Base-by-base conservation (phyloP, 1,140 invertebrate genomes). In the Bombus soroeensis region DNA sequence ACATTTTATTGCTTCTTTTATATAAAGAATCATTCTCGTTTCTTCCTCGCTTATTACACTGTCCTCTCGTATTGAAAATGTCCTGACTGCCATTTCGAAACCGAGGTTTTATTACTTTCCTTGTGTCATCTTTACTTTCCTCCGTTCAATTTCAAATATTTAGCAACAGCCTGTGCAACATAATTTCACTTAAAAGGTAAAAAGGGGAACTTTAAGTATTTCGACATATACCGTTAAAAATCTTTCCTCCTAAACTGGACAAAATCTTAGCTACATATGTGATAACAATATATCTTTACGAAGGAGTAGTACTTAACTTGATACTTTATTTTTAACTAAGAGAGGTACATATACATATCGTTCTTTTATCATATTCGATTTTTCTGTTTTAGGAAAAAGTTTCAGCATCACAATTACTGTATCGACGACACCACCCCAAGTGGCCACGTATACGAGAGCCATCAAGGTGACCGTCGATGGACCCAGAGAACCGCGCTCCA, bases 381-480 rank as follows among this genome's bases (percentile, higher is more conserved):
- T 87, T 74, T 92, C 89, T 93, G 94, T 95, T 96, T 6, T 96
- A 99, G 99, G 99, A 41, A 99, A 99, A 95, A 99, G 98, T 94
- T 99, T 99, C 95, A 98, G 98, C 64, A 96, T 99, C 88, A 99
- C 98, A 76, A 99, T 99, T 91, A 99, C 98, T 15, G 97, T 99
- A 84, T 97, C 97, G 86, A 98, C 98, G 47, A 97, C 96, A 87
- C 99, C 99, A 80, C 98, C 98, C 62, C 98, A 99, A 96, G 97
- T 99, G 77, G 97, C 98, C 39, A 99, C 98, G 34, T 99, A 99
- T 95, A 97, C 96, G 91, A 99, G 99, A 96, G 99, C 99, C 71
- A 99, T 99, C 95, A 99, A 99, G 96, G 99, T 99, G 66, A 99
- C 99, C 53, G 99, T 99, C 43, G 99, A 99, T 95, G 99, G 99